Percentiles rank a stretch among this genome's conserved stretches.
phyloP scores from a whole-genome alignment of 2,888 invertebrate species.

The Dorcus hopei region DNA sequence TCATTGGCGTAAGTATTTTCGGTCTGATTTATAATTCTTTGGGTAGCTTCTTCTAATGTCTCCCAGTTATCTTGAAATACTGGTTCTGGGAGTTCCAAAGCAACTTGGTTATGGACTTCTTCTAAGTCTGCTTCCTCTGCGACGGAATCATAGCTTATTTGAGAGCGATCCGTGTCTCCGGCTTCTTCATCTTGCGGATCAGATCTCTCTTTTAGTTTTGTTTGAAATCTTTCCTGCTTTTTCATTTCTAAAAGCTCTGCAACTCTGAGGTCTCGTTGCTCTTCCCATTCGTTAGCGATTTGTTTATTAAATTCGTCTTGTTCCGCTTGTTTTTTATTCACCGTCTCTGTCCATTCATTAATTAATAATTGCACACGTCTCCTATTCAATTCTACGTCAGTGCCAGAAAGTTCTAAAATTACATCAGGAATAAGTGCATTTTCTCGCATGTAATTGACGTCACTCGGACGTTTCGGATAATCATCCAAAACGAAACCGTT shows the following conservation, averaged over 20 bases:
- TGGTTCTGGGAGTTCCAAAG: slow-evolving; percentile 51
- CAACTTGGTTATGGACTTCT: slow-evolving; percentile 44
- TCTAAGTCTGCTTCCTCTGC: slow-evolving; percentile 53
- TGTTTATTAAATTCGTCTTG: slow-evolving; percentile 25
- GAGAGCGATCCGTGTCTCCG: slow-evolving; percentile 25
- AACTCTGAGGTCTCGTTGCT: slow-evolving; percentile 30
- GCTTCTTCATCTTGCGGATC: slow-evolving; percentile 17
- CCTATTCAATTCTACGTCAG: slow-evolving; percentile 28
- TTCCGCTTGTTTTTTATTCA: slow-evolving; percentile 20
- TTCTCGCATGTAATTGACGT: slow-evolving; percentile 54
- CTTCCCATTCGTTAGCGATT: slow-evolving; percentile 33
- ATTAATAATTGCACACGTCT: slow-evolving; percentile 31
- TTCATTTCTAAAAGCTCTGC: slow-evolving; percentile 37
- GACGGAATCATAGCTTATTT: slow-evolving; percentile 47
- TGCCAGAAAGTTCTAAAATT: slow-evolving; percentile 53
- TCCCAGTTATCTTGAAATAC: slow-evolving; percentile 52
- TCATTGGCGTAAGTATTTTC: slow-evolving; percentile 51
- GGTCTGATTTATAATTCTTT: slow-evolving; percentile 50
- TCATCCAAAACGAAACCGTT: slow-evolving; percentile 61
- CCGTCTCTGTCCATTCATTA: slow-evolving; percentile 45
- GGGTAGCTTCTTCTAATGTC: slow-evolving; percentile 50
- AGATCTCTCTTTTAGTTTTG: slow-evolving; percentile 25
- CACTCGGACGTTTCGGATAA: slow-evolving; percentile 57
- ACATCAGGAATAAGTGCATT: slow-evolving; percentile 58
- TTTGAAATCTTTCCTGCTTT: slow-evolving; percentile 36